phyloP scores from a whole-genome alignment of 2,888 invertebrate species.

The Ochropacha duplaris region DNA sequence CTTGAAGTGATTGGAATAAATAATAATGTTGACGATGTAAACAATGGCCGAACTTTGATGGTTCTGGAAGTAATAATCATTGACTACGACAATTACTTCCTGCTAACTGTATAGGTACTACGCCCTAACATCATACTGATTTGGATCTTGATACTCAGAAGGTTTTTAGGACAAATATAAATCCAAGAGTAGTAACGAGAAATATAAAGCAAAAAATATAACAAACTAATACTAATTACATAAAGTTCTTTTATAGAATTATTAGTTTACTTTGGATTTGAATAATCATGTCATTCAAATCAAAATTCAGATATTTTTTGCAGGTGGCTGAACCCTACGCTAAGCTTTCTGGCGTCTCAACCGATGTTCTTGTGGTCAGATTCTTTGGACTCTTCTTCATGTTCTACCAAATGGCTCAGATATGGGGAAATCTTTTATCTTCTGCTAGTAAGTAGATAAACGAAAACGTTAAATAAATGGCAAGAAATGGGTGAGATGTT shows the following conservation, averaged over 20 bases:
- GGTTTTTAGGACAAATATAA: too few species aligned
- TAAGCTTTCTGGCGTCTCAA: conserved; percentile 85
- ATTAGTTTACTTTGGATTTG: too few species aligned
- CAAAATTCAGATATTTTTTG: background rate
- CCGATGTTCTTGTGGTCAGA: conserved; percentile 92
- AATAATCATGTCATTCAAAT: too few species aligned
- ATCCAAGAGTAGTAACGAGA: too few species aligned
- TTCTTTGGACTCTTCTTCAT: conserved; percentile 98
- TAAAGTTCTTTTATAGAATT: too few species aligned
- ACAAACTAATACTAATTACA: too few species aligned
- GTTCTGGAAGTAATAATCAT: background rate
- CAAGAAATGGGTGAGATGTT: too few species aligned
- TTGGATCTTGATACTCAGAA: too few species aligned
- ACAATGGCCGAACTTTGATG: background rate
- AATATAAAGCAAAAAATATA: too few species aligned
- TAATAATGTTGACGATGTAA: background rate
- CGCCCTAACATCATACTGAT: too few species aligned
- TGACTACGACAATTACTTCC: background rate
- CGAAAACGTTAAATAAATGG: too few species aligned
- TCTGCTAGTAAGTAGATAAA: conserved; percentile 90
- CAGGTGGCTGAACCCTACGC: conserved; percentile 89
- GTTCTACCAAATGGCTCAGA: conserved; percentile 97
- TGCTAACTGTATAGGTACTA: background rate
- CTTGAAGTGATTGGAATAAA: background rate
- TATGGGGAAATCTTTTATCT: conserved; percentile 96